phyloP scores from a whole-genome alignment of 2,113 vertebrate genomes.

The Corythoichthys haematopterus region DNA sequence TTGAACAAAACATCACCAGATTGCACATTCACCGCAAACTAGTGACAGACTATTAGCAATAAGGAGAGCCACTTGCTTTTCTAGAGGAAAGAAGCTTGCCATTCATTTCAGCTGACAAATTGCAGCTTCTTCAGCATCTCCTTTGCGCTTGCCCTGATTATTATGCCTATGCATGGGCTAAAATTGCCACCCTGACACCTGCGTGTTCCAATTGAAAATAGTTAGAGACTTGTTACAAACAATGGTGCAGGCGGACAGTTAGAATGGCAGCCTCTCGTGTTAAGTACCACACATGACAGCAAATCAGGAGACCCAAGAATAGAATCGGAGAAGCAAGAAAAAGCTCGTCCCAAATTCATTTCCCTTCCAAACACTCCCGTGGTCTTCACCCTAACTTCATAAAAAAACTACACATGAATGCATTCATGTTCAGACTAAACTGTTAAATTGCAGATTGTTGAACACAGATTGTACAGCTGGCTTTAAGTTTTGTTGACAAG shows the following conservation, averaged over 20 bases:
- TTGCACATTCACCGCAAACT: conserved; percentile 46
- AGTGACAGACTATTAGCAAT: conserved; percentile 55
- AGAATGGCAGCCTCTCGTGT: conserved; percentile 53
- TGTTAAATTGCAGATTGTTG: too few species aligned
- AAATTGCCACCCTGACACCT: conserved; percentile 69
- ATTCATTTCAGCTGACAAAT: conserved; percentile 67
- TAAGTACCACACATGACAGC: conserved; percentile 43
- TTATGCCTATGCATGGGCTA: conserved; percentile 54
- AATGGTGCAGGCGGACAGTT: conserved; percentile 45
- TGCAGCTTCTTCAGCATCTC: conserved; percentile 63
- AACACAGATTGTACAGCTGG: neutral
- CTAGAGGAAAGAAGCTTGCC: conserved; percentile 19
- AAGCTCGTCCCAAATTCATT: conserved; percentile 27
- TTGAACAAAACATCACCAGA: conserved; percentile 39
- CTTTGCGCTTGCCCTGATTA: conserved; percentile 62
- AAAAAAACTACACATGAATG: neutral
- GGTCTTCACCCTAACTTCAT: conserved; percentile 15
- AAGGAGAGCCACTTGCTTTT: conserved; percentile 51
- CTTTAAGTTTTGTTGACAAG: neutral
- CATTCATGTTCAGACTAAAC: neutral
- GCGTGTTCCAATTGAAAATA: conserved; percentile 61
- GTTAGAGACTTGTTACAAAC: conserved; percentile 59
- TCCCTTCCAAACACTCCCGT: conserved; percentile 58
- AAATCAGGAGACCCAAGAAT: conserved; percentile 49
- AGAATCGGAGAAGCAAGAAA: conserved; percentile 29